A percentile compares a stretch with the other conserved stretches of the same genome.
Conservation (phyloP, 2,113 vertebrate species). For the Tetrax tetrax region DNA sequence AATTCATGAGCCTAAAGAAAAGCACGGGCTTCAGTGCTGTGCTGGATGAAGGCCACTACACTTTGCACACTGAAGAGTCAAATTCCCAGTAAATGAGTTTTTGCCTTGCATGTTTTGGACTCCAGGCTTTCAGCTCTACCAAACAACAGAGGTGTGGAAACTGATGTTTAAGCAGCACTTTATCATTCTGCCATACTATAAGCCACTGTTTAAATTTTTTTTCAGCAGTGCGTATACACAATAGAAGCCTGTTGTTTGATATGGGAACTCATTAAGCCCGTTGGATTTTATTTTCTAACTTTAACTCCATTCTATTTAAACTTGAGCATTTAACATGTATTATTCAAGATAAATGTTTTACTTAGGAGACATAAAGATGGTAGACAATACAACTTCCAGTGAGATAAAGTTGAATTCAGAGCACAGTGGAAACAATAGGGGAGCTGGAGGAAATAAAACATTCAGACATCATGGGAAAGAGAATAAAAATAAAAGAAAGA, state of each 20-base stretch:
- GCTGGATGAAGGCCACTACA: neutral
- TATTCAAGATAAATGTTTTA: neutral
- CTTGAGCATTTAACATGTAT: neutral
- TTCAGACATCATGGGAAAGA: neutral
- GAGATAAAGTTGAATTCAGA: neutral
- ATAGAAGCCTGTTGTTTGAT: neutral
- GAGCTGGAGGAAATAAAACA: neutral
- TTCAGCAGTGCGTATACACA: neutral
- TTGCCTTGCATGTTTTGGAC: neutral
- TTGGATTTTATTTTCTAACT: neutral
- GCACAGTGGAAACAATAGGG: neutral
- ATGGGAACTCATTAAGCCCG: neutral
- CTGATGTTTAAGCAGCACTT: neutral
- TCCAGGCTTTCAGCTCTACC: neutral
- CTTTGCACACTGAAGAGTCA: neutral
- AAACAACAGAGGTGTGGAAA: neutral
- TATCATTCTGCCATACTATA: neutral
- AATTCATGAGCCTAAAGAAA: neutral
- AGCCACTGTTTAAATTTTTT: neutral
- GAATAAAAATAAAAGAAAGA: neutral
- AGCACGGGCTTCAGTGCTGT: neutral
- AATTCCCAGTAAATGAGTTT: neutral
- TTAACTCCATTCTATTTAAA: neutral
- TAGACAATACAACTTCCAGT: neutral
- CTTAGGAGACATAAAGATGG: neutral